Conservation (phyloP, 2,797 vertebrate species). For the Ptychadena robeensis region DNA sequence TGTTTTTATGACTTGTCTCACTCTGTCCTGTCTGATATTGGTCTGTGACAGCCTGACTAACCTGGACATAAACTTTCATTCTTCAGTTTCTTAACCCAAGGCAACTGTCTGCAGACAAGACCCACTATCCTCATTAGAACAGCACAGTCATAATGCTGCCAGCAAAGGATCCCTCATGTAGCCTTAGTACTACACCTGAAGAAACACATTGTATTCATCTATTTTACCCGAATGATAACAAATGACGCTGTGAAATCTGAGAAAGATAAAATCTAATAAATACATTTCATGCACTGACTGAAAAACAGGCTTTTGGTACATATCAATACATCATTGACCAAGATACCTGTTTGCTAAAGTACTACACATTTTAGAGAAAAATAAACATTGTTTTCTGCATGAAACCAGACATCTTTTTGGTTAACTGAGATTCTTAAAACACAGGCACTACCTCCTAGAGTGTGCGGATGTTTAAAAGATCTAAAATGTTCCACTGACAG, state of each 20-base stretch:
- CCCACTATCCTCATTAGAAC: neutral
- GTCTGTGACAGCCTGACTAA: neutral
- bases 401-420: conserved; percentile 54
- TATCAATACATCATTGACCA: conserved; percentile 71
- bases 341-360: conserved; percentile 66
- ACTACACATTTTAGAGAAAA: conserved; percentile 47
- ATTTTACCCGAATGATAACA: conserved; percentile 21
- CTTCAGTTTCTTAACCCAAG: neutral
- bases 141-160: conserved; percentile 26
- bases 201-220: conserved; percentile 27
- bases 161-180: conserved; percentile 1
- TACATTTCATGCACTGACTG: conserved; percentile 74
- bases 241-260: conserved; percentile 63
- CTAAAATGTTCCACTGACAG: too few species aligned
- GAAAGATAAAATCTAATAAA: conserved; percentile 80
- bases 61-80: neutral
- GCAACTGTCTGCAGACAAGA: neutral
- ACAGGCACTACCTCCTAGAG: neutral
- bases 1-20: neutral
- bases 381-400: conserved; percentile 66
- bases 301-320: conserved; percentile 65
- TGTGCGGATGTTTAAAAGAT: too few species aligned
- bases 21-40: neutral
- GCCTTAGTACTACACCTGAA: neutral
- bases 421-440: neutral